Evolutionary conservation across 2,888 invertebrate species (phyloP), one percentile per base, ranked within the genome.

Genomic region (Xylota sylvarum): DNA sequence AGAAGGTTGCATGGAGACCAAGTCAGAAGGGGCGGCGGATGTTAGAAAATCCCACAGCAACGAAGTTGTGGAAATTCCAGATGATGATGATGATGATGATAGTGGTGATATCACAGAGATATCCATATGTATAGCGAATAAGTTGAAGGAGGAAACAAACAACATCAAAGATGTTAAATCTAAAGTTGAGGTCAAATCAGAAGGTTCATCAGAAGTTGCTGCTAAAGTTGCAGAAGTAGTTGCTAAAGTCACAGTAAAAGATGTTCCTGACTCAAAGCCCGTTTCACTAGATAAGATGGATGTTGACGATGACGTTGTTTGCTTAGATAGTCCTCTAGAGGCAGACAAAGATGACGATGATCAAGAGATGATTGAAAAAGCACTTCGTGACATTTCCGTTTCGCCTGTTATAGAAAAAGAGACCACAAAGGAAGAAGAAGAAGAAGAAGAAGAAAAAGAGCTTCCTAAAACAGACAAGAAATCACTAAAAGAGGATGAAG

Each of bases 1-100:
- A 60, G 89, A 90, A 55, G 90, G 89, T 86, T 89, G 89, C 69
- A 88, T 88, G 76, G 89, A 89, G 60, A 48, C 35, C n/a, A 55
- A 50, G 23, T 10, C 4, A 6, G 40, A 3, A 2, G 46, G 32
- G 12, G 62, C 14, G 32, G 23, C 6, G 40, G 4, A 40, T 4
- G 4, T 9, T 10, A 5, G 30, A 23, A 23, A 23, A 23, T 3
- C 23, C 23, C 1, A 23, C 23, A 23, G 3, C 23, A 3, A 37
- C 19, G 56, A 27, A 14, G 35, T 32, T 4, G 70, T 67, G 4
- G 37, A 46, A 4, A 7, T 62, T 19, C 30, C 23, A 48, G 60
- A 55, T 5, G 52, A 74, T 37, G 62, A 69, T 5, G 52, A 74
- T 37, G 62, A 69, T 30, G 27, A 74, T 35, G 52, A 76, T 58